Percentiles rank a stretch among this genome's conserved stretches.
Evolutionary conservation across 1,140 invertebrate genomes (phyloP).

Genomic region (Drosophila pectinifera): DNA sequence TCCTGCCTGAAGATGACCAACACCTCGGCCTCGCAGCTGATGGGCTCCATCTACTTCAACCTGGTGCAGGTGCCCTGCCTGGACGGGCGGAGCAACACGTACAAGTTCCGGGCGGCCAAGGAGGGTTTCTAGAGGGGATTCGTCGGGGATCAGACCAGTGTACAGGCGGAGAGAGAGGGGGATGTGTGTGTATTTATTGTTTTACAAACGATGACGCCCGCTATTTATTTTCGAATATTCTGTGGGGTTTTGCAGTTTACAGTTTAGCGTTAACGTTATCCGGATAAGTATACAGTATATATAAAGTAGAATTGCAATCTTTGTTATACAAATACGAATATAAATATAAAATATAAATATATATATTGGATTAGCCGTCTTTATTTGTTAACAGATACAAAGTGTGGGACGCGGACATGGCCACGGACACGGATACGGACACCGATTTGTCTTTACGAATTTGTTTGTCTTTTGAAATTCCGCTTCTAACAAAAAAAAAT

Average conservation of each 20-base stretch:
- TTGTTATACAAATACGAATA: conserved; percentile 60
- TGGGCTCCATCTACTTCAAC: conserved; percentile 96
- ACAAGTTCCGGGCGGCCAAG: conserved; percentile 79
- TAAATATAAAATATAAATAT: conserved; percentile 41
- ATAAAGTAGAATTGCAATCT: conserved; percentile 53
- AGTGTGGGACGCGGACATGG: conserved; percentile 6
- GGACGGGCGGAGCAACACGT: conserved; percentile 86
- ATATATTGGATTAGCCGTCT: conserved; percentile 44
- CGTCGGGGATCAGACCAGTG: conserved; percentile 1
- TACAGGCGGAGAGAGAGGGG: conserved; percentile 26
- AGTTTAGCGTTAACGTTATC: conserved; percentile 52
- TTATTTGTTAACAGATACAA: conserved; percentile 34
- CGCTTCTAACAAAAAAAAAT: conserved; percentile 5
- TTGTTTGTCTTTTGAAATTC: not conserved
- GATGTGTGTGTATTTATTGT: conserved; percentile 27
- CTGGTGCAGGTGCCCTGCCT: conserved; percentile 91
- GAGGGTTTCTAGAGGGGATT: conserved; percentile 67
- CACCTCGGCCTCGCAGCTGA: conserved; percentile 89
- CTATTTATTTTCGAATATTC: conserved; percentile 46
- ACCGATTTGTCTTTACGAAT: conserved; percentile 4
- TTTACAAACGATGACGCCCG: conserved; percentile 48
- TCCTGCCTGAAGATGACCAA: conserved; percentile 91
- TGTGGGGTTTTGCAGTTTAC: conserved; percentile 55
- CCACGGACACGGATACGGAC: conserved; percentile 19
- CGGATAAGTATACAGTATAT: conserved; percentile 43